phyloP scores from a whole-genome alignment of 2,113 vertebrate species.

The Opisthocomus hoazin region DNA sequence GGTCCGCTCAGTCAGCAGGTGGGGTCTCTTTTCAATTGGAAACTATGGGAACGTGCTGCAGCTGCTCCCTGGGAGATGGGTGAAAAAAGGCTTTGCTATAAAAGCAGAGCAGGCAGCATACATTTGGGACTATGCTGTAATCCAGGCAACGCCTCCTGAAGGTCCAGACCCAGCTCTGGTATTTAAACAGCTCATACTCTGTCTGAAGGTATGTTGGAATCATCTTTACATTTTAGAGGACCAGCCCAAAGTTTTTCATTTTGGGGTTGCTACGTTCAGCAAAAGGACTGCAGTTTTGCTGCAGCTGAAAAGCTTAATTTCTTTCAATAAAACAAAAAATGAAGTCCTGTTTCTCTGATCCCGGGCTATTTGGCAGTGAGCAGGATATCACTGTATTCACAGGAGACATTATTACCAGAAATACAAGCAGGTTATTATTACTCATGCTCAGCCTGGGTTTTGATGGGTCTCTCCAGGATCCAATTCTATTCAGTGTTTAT shows the following conservation, averaged over 20 bases:
- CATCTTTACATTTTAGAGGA: not conserved
- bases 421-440: constrained; percentile 37
- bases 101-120: fast-evolving
- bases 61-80: not conserved
- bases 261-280: not conserved
- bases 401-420: not conserved
- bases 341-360: constrained; percentile 3
- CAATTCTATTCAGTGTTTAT: not conserved
- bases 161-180: not conserved
- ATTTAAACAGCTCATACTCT: not conserved
- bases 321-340: not conserved
- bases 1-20: not conserved
- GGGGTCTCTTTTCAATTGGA: not conserved
- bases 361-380: not conserved
- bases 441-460: constrained; percentile 3
- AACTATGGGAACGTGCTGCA: not conserved
- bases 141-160: not conserved
- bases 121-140: not conserved
- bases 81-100: not conserved
- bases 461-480: constrained; percentile 44
- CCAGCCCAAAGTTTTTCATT: not conserved
- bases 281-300: not conserved
- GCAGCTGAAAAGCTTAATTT: not conserved
- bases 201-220: not conserved
- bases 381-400: not conserved